Percentiles rank a stretch among this genome's conserved stretches.
Evolutionary conservation across 2,797 vertebrate genomes (phyloP).

Genomic region (Scolopax rusticola): DNA sequence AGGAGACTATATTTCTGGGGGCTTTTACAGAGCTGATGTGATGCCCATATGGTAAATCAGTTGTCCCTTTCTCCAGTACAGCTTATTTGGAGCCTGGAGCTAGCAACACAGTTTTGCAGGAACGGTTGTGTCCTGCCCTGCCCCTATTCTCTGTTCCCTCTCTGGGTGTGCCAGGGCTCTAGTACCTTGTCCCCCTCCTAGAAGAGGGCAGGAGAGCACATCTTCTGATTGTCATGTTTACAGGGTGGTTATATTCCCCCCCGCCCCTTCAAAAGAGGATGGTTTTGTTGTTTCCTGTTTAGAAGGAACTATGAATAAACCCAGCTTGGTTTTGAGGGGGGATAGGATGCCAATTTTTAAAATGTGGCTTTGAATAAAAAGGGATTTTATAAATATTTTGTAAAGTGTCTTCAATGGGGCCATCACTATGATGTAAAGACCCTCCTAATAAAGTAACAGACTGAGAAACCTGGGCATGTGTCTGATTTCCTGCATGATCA

Average conservation of each 20-base stretch:
- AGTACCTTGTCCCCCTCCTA: not conserved
- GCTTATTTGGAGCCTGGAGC: not conserved
- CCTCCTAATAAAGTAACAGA: slow-evolving; percentile 80
- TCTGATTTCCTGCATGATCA: not conserved
- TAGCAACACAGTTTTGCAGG: not conserved
- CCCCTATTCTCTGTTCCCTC: not conserved
- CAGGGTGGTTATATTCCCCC: not conserved
- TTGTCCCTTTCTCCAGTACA: not conserved
- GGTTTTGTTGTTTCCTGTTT: not conserved
- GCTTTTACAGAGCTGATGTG: not conserved
- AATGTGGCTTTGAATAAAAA: slow-evolving; percentile 46
- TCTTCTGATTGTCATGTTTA: not conserved
- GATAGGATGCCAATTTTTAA: slow-evolving; percentile 26
- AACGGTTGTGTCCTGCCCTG: not conserved
- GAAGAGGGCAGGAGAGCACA: not conserved
- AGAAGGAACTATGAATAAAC: not conserved
- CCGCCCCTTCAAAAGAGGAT: not conserved
- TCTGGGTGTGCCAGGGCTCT: not conserved
- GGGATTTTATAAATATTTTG: not conserved
- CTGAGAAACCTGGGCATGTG: not conserved
- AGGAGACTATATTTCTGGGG: not conserved
- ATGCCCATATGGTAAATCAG: not conserved
- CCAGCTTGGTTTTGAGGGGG: slow-evolving; percentile 39
- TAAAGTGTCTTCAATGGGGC: slow-evolving; percentile 42
- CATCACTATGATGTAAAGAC: slow-evolving; percentile 64